Conservation (phyloP, 1,140 invertebrate genomes). For the Drosophila lacertosa region DNA sequence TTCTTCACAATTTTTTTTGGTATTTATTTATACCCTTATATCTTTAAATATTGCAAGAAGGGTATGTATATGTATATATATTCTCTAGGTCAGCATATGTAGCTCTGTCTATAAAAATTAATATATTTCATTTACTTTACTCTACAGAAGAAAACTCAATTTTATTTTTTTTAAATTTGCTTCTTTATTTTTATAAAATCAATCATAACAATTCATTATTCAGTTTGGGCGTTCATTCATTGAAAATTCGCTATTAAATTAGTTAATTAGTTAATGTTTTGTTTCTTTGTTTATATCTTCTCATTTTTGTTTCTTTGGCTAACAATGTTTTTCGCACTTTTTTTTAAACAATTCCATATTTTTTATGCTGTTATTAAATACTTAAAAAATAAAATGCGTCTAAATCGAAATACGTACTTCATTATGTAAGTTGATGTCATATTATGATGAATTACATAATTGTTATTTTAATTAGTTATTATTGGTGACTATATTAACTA, state of each 20-base stretch:
- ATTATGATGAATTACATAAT: conserved; percentile 9
- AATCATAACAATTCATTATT: conserved; percentile 71
- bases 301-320: conserved; percentile 29
- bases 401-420: conserved; percentile 60
- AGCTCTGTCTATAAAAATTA: no score
- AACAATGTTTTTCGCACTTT: no score
- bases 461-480: conserved; percentile 38
- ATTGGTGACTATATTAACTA: conserved; percentile 54
- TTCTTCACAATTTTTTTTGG: no score
- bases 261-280: conserved; percentile 47
- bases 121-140: no score
- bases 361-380: conserved; percentile 61
- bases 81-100: no score
- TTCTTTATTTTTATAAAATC: conserved; percentile 66
- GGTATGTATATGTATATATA: no score
- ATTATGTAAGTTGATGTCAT: conserved; percentile 10
- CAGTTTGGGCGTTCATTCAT: conserved; percentile 38
- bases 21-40: no score
- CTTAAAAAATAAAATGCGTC: conserved; percentile 80
- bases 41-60: no score
- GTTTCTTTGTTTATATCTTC: conserved; percentile 17
- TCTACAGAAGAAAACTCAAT: conserved; percentile 26
- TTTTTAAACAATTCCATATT: conserved; percentile 68
- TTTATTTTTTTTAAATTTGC: conserved; percentile 46
- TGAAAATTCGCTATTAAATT: conserved; percentile 72